phyloP scores from a whole-genome alignment of 1,140 invertebrate genomes.

The Drosophila willistoni region DNA sequence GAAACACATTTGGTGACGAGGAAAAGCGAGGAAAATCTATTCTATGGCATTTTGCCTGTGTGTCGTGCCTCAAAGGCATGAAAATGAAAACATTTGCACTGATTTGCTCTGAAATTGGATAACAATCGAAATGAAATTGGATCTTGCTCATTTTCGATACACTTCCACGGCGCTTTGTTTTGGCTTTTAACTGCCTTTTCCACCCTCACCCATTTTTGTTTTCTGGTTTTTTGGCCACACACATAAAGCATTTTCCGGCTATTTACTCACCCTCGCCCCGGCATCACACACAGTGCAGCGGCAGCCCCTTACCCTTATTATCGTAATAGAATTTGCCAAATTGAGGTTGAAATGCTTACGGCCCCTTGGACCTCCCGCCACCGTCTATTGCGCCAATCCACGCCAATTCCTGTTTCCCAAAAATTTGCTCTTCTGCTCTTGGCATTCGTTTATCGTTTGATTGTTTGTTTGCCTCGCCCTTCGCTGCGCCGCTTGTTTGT shows the following conservation, averaged over 20 bases:
- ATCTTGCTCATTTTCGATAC: slow-evolving; percentile 80
- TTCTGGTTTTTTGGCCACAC: slow-evolving; percentile 47
- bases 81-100: slow-evolving; percentile 82
- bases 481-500: slow-evolving; percentile 29
- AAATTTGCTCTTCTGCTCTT: slow-evolving; percentile 42
- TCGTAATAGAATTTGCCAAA: slow-evolving; percentile 83
- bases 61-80: slow-evolving; percentile 59
- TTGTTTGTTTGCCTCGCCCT: slow-evolving; percentile 72
- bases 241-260: slow-evolving; percentile 80
- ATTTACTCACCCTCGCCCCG: slow-evolving; percentile 48
- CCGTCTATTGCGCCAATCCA: not conserved
- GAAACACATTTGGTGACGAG: not conserved
- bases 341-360: slow-evolving; percentile 82
- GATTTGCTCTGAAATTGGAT: slow-evolving; percentile 82
- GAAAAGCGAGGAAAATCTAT: slow-evolving; percentile 36
- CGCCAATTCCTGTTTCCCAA: slow-evolving; percentile 3
- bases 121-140: slow-evolving; percentile 83
- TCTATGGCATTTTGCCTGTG: slow-evolving; percentile 12
- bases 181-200: slow-evolving; percentile 69
- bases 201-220: not conserved
- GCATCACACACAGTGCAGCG: too few species aligned
- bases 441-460: slow-evolving; percentile 80
- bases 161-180: slow-evolving; percentile 67
- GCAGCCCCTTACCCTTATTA: slow-evolving; percentile 58
- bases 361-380: slow-evolving; percentile 2